These are phyloP conservation scores for Porites lutea DNA, from an alignment of 64 coral and sea anemone genomes.

Conservation along the genomic window DNA sequence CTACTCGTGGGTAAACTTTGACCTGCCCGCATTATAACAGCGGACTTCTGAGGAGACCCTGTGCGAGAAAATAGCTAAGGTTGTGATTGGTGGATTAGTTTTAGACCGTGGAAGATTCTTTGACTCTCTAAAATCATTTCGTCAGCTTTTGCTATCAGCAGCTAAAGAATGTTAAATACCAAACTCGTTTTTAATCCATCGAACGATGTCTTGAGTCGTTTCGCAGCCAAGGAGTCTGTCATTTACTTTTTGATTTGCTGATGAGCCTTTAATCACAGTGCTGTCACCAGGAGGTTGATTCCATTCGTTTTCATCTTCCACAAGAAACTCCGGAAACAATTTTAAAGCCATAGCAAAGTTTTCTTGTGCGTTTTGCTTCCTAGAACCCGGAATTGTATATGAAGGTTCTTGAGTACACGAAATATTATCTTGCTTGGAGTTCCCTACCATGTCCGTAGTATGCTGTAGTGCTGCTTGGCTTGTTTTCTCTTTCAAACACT, in stretches of 20 bases:
- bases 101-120: too few species aligned
- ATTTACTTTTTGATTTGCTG: not conserved
- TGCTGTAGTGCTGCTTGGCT: not conserved
- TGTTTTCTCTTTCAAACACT: not conserved
- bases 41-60: too few species aligned
- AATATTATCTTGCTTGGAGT: not conserved
- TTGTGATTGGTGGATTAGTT: too few species aligned
- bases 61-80: too few species aligned
- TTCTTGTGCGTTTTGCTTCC: not conserved
- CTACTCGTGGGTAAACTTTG: too few species aligned
- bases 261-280: too few species aligned
- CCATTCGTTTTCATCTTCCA: not conserved
- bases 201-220: not conserved
- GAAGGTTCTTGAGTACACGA: not conserved
- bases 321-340: slow-evolving; percentile 26
- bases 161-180: not conserved
- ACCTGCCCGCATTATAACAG: too few species aligned
- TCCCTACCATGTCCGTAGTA: not conserved
- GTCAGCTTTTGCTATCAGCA: too few species aligned
- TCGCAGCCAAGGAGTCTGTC: not conserved
- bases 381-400: not conserved
- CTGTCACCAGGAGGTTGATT: not conserved
- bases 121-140: too few species aligned
- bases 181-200: slow-evolving; percentile 1
- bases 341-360: not conserved